Evolutionary conservation across 2,113 vertebrate genomes (phyloP).

Genomic region (Pollimyrus isidori): DNA sequence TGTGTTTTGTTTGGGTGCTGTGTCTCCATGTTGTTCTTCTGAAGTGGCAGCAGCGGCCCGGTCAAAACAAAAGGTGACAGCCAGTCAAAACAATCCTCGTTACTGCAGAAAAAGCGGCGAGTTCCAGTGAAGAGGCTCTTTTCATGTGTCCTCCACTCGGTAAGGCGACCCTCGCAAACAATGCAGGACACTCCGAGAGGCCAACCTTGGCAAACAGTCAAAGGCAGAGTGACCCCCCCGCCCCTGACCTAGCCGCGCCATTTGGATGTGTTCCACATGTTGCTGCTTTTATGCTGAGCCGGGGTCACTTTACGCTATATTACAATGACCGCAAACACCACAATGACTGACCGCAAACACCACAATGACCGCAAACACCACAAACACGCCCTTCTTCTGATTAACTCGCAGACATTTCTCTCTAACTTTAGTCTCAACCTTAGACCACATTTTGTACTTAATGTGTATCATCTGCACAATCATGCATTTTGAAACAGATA

Average conservation of each 20-base stretch:
- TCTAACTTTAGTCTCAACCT: background rate
- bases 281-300: background rate
- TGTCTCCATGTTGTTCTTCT: slow-evolving; percentile 18
- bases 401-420: background rate
- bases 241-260: slow-evolving; percentile 25
- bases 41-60: slow-evolving; percentile 37
- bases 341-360: background rate
- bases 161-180: slow-evolving; percentile 67
- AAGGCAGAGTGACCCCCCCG: slow-evolving; percentile 44
- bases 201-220: slow-evolving; percentile 54
- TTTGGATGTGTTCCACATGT: slow-evolving; percentile 19
- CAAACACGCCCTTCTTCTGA: background rate
- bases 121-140: slow-evolving; percentile 64
- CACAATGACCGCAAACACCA: background rate
- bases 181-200: slow-evolving; percentile 63
- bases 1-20: background rate
- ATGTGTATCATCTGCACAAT: background rate
- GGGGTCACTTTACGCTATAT: background rate
- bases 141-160: slow-evolving; percentile 61
- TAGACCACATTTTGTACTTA: background rate
- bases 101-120: slow-evolving; percentile 54
- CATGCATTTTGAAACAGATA: background rate
- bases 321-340: background rate
- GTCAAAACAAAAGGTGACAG: slow-evolving; percentile 64
- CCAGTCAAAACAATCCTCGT: slow-evolving; percentile 67